phyloP scores from a whole-genome alignment of 1,140 invertebrate species.

The Drosophila ficusphila region DNA sequence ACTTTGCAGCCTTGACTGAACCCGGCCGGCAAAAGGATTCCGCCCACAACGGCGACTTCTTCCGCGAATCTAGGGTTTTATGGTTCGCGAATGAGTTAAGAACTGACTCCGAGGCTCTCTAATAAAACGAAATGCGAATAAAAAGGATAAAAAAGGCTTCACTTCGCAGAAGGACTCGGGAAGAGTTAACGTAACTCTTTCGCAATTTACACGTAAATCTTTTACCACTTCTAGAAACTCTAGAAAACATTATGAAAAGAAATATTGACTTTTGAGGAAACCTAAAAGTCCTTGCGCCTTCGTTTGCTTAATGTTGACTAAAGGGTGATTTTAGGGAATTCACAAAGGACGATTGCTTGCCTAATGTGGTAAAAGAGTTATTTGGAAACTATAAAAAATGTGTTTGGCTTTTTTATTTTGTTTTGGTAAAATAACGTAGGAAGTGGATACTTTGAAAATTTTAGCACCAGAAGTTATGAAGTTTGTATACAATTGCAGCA shows the following conservation, averaged over 20 bases:
- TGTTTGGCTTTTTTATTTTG: not conserved
- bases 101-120: slow-evolving; percentile 40
- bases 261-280: slow-evolving; percentile 31
- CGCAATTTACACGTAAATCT: slow-evolving; percentile 71
- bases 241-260: slow-evolving; percentile 16
- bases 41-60: slow-evolving; percentile 59
- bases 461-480: no score
- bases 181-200: slow-evolving; percentile 82
- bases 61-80: slow-evolving; percentile 62
- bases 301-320: slow-evolving; percentile 54
- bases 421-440: not conserved
- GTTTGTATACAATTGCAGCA: no score
- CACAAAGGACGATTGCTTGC: slow-evolving; percentile 7
- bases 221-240: slow-evolving; percentile 50
- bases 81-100: slow-evolving; percentile 68
- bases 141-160: slow-evolving; percentile 49
- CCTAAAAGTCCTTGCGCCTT: slow-evolving; percentile 2
- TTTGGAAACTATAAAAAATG: not conserved
- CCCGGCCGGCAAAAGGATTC: slow-evolving; percentile 36
- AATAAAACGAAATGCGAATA: slow-evolving; percentile 55
- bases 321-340: slow-evolving; percentile 27
- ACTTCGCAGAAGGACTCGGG: slow-evolving; percentile 59
- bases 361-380: slow-evolving; percentile 15
- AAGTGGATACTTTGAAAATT: no score
- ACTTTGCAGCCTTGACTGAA: slow-evolving; percentile 77